Evolutionary conservation across 2,888 invertebrate genomes (phyloP).

Genomic region (Agrochola circellaris): DNA sequence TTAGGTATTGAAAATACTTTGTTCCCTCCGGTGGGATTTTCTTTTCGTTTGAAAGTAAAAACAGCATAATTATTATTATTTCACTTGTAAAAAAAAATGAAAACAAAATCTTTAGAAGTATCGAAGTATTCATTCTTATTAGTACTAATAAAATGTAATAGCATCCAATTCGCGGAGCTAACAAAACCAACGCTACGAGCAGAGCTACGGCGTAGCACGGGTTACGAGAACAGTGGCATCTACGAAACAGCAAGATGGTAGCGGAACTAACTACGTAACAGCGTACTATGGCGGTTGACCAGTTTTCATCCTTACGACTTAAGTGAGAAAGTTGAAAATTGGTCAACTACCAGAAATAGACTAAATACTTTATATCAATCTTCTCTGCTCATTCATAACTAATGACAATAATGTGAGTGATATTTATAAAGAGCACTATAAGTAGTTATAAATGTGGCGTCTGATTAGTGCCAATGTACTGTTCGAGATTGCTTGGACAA

Average conservation of each 20-base stretch:
- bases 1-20: not conserved
- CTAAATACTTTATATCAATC: slow-evolving; percentile 18
- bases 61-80: not conserved
- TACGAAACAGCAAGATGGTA: not conserved
- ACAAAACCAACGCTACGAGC: slow-evolving; percentile 9
- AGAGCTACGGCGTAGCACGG: slow-evolving; percentile 39
- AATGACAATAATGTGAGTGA: slow-evolving; percentile 41
- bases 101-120: not conserved
- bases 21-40: too few relatives aligned
- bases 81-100: not conserved
- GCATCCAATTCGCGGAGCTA: not conserved
- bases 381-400: slow-evolving; percentile 40
- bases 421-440: slow-evolving; percentile 35
- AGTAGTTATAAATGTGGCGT: slow-evolving; percentile 19
- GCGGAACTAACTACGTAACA: not conserved
- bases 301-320: not conserved
- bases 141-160: not conserved
- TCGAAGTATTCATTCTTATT: not conserved
- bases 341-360: not conserved
- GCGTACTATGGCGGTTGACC: too few relatives aligned
- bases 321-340: not conserved
- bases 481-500: slow-evolving; percentile 39
- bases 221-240: slow-evolving; percentile 1
- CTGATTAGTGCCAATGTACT: slow-evolving; percentile 40
- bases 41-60: not conserved